Percentiles rank a stretch among this genome's conserved stretches.
Conservation (phyloP, 2,113 vertebrate genomes). For the Neopipo cinnamomea region DNA sequence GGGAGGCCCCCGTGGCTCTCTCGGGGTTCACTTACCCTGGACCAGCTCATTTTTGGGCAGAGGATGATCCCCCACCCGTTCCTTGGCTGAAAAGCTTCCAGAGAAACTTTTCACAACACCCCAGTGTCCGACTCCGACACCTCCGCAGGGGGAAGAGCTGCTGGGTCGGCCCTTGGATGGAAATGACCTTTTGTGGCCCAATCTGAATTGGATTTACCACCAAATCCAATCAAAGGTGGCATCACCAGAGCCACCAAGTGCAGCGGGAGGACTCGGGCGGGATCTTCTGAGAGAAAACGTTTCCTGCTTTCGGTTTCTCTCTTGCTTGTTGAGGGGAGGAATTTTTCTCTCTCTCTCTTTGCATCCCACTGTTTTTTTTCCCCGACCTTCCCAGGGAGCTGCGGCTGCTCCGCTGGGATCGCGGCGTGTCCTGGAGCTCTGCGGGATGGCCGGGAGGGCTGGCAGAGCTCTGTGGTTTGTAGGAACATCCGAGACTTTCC, state of each 20-base stretch:
- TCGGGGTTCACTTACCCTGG: background rate
- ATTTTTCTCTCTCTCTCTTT: background rate
- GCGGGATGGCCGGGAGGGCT: too few relatives aligned
- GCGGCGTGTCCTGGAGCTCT: background rate
- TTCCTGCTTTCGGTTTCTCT: background rate
- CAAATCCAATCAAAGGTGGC: background rate
- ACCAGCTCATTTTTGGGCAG: background rate
- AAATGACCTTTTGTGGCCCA: background rate
- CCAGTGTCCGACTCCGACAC: rapidly evolving
- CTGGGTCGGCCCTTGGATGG: rapidly evolving
- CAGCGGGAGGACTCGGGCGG: background rate
- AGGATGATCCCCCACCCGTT: background rate
- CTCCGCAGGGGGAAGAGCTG: background rate
- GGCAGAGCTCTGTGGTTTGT: background rate
- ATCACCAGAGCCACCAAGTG: background rate
- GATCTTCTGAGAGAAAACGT: background rate
- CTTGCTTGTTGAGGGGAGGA: background rate
- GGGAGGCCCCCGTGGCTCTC: background rate
- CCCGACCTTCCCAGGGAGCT: background rate
- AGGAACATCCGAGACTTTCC: background rate
- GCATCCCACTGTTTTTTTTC: background rate
- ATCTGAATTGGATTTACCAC: background rate
- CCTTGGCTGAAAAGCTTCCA: background rate
- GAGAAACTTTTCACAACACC: background rate
- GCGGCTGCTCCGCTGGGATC: background rate